A percentile compares a stretch with the other conserved stretches of the same genome.
These are phyloP conservation scores for Crocodylus rhombifer DNA, from an alignment of 2,797 vertebrate genomes.

Conservation along the genomic window DNA sequence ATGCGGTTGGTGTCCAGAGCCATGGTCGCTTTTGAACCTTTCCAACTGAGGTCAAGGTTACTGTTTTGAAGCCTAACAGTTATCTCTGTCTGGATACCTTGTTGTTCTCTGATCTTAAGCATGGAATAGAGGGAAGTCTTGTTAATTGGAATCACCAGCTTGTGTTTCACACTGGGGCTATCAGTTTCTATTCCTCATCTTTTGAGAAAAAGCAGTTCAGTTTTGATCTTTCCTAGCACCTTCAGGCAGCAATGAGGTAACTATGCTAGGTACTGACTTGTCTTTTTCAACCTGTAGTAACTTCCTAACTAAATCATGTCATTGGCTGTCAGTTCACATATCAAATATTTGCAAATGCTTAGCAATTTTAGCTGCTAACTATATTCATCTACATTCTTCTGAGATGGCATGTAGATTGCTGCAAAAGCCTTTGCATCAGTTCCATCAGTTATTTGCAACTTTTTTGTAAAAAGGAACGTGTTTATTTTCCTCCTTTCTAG, in stretches of 20 bases:
- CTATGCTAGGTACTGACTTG: slow-evolving; percentile 5
- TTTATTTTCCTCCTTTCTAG: slow-evolving; percentile 35
- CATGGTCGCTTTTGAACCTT: slow-evolving; percentile 8
- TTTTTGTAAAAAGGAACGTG: slow-evolving; percentile 35
- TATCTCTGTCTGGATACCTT: background rate
- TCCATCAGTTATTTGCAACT: slow-evolving; percentile 65
- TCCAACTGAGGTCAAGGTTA: slow-evolving; percentile 25
- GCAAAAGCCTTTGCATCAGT: slow-evolving; percentile 45
- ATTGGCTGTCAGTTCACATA: slow-evolving; percentile 37
- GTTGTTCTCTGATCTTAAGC: slow-evolving; percentile 45
- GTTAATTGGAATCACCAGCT: background rate
- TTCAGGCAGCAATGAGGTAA: background rate
- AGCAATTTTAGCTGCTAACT: slow-evolving; percentile 67
- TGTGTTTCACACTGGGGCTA: background rate
- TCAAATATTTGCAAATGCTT: slow-evolving; percentile 55
- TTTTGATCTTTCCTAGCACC: background rate
- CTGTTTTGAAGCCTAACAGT: slow-evolving; percentile 31
- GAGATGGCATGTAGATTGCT: slow-evolving; percentile 61
- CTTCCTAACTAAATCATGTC: slow-evolving; percentile 47
- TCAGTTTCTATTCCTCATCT: background rate
- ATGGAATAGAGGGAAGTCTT: background rate
- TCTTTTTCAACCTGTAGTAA: slow-evolving; percentile 44
- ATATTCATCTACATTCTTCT: slow-evolving; percentile 51
- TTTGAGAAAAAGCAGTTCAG: background rate
- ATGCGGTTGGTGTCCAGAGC: background rate